Conservation (phyloP, 2,797 vertebrate species). For the Aeoliscus strigatus region DNA sequence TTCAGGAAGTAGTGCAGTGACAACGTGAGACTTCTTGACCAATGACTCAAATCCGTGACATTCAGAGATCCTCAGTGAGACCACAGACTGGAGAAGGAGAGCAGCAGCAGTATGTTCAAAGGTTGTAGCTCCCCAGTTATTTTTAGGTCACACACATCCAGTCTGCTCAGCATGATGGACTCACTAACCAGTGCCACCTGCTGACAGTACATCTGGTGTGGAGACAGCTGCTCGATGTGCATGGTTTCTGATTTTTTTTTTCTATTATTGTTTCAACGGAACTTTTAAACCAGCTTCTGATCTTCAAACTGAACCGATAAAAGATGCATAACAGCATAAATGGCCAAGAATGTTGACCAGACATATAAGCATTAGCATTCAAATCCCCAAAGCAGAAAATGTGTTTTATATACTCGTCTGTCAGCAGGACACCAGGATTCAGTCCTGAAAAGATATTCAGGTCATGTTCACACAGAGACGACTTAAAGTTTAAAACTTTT, state of each 20-base stretch:
- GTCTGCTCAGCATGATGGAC: slow-evolving; percentile 33
- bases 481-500: too few relatives aligned
- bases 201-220: slow-evolving; percentile 37
- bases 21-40: background rate
- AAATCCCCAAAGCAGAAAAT: too few relatives aligned
- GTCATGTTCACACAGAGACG: too few relatives aligned
- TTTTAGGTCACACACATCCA: slow-evolving; percentile 54
- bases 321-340: too few relatives aligned
- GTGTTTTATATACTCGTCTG: too few relatives aligned
- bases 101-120: slow-evolving; percentile 11
- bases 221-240: slow-evolving; percentile 32
- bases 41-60: background rate
- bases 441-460: too few relatives aligned
- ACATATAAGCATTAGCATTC: too few relatives aligned
- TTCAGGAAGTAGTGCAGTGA: too few relatives aligned
- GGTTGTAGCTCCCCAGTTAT: slow-evolving; percentile 37
- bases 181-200: slow-evolving; percentile 51
- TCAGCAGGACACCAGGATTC: too few relatives aligned
- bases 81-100: background rate
- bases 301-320: slow-evolving; percentile 8
- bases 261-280: background rate
- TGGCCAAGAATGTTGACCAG: too few relatives aligned
- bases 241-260: slow-evolving; percentile 4
- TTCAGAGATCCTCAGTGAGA: background rate
- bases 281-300: background rate